Percentiles rank a stretch among this genome's conserved stretches.
phyloP scores from a whole-genome alignment of 2,113 vertebrate species.

The Stictonetta naevosa region DNA sequence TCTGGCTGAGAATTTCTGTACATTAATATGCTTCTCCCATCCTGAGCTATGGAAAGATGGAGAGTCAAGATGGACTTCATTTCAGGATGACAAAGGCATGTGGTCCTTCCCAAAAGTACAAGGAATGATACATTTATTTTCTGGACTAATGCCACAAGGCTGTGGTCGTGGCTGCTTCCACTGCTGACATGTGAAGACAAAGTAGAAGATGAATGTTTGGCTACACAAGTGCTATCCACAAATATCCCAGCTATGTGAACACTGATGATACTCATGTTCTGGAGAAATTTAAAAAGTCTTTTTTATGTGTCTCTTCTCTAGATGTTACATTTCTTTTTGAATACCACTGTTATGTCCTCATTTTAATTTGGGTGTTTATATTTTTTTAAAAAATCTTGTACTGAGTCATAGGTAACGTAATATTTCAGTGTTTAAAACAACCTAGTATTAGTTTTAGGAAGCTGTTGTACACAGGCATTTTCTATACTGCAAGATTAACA shows the following conservation, averaged over 20 bases:
- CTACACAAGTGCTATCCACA: not conserved
- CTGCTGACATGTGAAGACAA: not conserved
- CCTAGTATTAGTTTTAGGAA: not conserved
- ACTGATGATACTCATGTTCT: not conserved
- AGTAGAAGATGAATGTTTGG: not conserved
- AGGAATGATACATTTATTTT: not conserved
- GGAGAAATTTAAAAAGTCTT: not conserved
- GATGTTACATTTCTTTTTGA: not conserved
- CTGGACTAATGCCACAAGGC: not conserved
- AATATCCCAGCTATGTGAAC: slow-evolving; percentile 1
- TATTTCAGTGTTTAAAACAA: not conserved
- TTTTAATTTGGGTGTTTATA: not conserved
- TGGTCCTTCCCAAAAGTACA: not conserved
- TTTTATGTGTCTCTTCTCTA: not conserved
- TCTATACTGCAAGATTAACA: not conserved
- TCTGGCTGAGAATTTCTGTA: not conserved
- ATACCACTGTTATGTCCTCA: not conserved
- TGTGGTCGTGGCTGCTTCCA: not conserved
- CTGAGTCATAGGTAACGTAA: not conserved
- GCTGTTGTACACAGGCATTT: not conserved
- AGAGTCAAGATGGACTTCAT: not conserved
- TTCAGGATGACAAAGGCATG: not conserved
- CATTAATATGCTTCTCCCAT: not conserved
- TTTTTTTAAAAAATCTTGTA: not conserved
- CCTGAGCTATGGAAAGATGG: not conserved